Evolutionary conservation across 1,140 invertebrate species (phyloP).

Genomic region (Coptotermes formosanus): DNA sequence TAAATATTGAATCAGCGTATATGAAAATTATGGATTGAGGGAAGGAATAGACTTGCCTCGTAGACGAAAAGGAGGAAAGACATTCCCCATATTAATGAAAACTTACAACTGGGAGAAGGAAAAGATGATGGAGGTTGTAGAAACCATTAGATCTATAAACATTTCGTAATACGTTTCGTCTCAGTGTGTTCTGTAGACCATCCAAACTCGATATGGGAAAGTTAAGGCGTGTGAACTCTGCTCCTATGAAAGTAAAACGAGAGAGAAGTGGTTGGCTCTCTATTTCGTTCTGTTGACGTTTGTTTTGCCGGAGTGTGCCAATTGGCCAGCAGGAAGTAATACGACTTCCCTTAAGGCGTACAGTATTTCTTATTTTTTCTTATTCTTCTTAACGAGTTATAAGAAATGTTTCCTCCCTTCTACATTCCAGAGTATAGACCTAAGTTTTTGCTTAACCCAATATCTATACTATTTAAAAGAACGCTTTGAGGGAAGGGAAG

Average conservation of each 20-base stretch:
- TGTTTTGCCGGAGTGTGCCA: background rate
- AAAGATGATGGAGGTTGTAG: background rate
- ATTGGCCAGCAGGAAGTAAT: background rate
- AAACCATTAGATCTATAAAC: background rate
- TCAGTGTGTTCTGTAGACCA: background rate
- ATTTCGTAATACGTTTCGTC: too few relatives aligned
- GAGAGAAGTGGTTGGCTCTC: too few relatives aligned
- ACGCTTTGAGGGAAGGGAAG: background rate
- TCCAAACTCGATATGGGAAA: background rate
- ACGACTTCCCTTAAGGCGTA: background rate
- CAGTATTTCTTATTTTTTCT: background rate
- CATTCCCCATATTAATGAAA: background rate
- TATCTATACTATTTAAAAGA: background rate
- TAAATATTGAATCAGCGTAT: too few relatives aligned
- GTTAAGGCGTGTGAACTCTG: background rate
- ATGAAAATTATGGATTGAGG: too few relatives aligned
- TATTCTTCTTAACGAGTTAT: background rate
- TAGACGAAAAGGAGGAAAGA: too few relatives aligned
- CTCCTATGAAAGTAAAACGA: background rate
- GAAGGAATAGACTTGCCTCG: too few relatives aligned
- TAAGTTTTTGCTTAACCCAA: background rate
- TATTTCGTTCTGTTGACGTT: background rate
- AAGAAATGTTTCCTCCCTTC: background rate
- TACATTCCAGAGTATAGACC: background rate
- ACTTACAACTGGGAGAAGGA: background rate